Base-by-base conservation (phyloP, 2,797 vertebrate genomes). In the Phrynocephalus vlangalii region DNA sequence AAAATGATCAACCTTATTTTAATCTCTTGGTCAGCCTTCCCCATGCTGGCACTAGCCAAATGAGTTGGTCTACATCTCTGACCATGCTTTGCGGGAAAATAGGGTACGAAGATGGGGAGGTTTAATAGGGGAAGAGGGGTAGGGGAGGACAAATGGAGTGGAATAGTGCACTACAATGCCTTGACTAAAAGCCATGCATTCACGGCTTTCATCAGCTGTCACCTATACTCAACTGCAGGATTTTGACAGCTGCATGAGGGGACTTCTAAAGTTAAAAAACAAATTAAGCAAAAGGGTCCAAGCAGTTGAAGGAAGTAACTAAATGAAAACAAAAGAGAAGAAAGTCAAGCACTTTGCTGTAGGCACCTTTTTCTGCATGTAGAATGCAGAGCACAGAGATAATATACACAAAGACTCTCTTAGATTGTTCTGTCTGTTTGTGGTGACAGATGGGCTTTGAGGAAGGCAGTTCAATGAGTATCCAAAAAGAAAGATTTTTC, bases 231-330 rank as follows among this genome's bases (percentile, higher is more conserved):
- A 50, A 8, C 82, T 92, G 89, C 26, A 52, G 1, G 50, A 8
- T 90, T 92, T 80, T 70, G 71, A 82, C 44, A 56, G 71, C 28
- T 75, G 5, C 70, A 60, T 84, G 70, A 93, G 89, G 15, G 86
- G 67, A 30, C 67, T 83, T 89, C 80, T 80, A 89, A 76, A 73
- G 52, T 66, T 89, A 89, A 90, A 94, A 89, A 94, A 89, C 89
- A 76, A 94, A 81, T 90, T 87, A 92, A 89, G 38, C 33, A 90
- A 87, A 88, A 13, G 48, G 88, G 60, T 80, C 1, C 0, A 44
- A 91, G 20, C 38, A 83, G 52, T 85, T 84, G 48, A 22, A 87
- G 63, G 92, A 84, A 8, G 81, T 70, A 73, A 6, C 1, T 91
- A 86, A 92, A 88, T 28, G 76, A 72, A 89, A 89, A 93, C 86